Percentiles rank a stretch among this genome's conserved stretches.
phyloP scores from a whole-genome alignment of 2,797 vertebrate species.

The Masticophis lateralis region DNA sequence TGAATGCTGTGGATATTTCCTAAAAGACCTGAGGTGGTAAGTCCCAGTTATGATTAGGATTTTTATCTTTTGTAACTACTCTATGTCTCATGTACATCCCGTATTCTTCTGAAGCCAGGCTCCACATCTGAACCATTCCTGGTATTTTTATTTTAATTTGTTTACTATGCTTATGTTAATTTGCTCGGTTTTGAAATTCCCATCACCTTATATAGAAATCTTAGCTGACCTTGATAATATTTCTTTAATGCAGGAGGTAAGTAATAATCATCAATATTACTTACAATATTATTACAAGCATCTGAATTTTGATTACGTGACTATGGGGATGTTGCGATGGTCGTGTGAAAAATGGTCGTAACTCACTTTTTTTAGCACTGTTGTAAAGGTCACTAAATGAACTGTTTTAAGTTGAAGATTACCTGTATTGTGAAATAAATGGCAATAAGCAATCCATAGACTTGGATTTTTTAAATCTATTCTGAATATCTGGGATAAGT shows the following conservation, averaged over 20 bases:
- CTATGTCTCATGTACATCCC: not conserved
- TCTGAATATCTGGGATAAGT: not conserved
- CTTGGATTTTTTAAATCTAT: not conserved
- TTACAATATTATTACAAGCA: no score
- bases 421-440: not conserved
- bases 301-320: no score
- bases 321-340: no score
- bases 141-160: not conserved
- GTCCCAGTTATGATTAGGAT: not conserved
- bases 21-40: not conserved
- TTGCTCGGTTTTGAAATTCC: not conserved
- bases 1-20: not conserved
- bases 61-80: not conserved
- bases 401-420: not conserved
- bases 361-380: no score
- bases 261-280: not conserved
- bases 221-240: not conserved
- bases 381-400: no score
- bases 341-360: no score
- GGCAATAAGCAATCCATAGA: not conserved
- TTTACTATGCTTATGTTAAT: not conserved
- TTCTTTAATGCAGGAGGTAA: not conserved
- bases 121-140: not conserved
- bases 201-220: not conserved
- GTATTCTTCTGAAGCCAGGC: not conserved